Conservation (phyloP, 2,797 vertebrate species). For the Coluber constrictor region DNA sequence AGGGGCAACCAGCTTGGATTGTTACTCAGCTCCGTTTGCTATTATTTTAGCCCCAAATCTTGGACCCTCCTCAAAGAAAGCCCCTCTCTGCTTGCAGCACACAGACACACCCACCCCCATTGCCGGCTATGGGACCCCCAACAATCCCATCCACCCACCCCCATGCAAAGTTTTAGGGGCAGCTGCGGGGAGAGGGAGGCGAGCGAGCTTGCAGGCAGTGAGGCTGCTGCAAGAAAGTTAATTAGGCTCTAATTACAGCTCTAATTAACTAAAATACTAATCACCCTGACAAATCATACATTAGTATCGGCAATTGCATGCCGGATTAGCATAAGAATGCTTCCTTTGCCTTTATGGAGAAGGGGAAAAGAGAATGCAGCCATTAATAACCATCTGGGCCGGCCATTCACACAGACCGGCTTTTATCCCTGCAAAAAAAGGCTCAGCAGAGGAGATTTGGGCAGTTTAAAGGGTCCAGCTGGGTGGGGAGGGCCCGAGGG, state of each 20-base stretch:
- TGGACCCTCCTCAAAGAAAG: not conserved
- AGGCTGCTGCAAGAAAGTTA: slow-evolving; percentile 38
- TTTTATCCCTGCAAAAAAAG: not conserved
- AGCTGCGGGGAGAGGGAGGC: not conserved
- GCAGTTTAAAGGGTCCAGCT: slow-evolving; percentile 18
- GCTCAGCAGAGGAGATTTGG: not conserved
- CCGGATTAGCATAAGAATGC: slow-evolving; percentile 82
- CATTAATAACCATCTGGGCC: slow-evolving; percentile 30
- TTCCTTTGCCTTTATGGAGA: slow-evolving; percentile 66
- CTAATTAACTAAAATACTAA: slow-evolving; percentile 89
- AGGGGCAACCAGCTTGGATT: not conserved
- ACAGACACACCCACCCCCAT: too few species aligned
- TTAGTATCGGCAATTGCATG: slow-evolving; percentile 86
- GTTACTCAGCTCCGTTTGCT: not conserved
- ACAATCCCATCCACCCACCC: too few species aligned
- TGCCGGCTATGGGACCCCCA: not conserved
- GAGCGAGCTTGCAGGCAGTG: slow-evolving; percentile 14
- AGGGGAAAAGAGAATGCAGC: not conserved
- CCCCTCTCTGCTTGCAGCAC: not conserved
- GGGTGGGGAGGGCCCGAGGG: not conserved
- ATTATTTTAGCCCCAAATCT: not conserved
- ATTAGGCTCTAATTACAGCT: slow-evolving; percentile 76
- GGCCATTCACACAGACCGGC: not conserved
- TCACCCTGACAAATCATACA: slow-evolving; percentile 86
- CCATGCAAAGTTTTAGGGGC: not conserved